Evolutionary conservation across 2,888 invertebrate species (phyloP), one percentile per base, ranked within the genome.

Genomic region (Octonoba sinensis): DNA sequence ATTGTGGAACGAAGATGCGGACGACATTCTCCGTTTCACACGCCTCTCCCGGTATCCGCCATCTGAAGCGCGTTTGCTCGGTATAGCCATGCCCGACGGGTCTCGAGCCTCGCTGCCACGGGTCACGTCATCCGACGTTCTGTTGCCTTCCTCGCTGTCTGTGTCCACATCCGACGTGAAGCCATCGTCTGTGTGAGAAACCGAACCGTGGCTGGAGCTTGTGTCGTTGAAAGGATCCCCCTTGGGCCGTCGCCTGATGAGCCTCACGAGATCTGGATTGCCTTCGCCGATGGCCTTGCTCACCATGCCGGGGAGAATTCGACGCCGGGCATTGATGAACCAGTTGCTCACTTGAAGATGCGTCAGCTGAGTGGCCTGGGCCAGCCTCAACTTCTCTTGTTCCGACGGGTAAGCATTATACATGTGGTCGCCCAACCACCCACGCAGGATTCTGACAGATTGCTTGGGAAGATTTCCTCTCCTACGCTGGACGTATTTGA

Each of bases 391-490:
- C 88, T 97, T 97, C 89, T 97, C 96, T 20, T 94, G 94, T 88
- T 97, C 97, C 87, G 93, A 96, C 0, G 97, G 97, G 88, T 97
- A 97, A 0, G 97, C 97, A 88, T 97, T 96, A 90, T 95, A 96
- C 75, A 96, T 91, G 88, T 97, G 96, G 85, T 96, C 96, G 88
- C 95, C 96, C 8, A 97, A 91, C 97, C 97, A 97, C 70, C 94
- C 91, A 88, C 96, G 96, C 71, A 97, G 90, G 79, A 97, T 94
- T 89, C 95, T 95, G 11, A 97, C 96, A 0, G 96, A 95, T 88
- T 95, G 94, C 87, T 96, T 97, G 44, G 96, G 96, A 77, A 97
- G 90, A 90, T 96, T 97, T 3, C 96, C 96, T 62, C 97, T 92
- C n/a, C 96, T 91, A 89, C 95, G 95, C 84, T 95, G 79, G 47